Evolutionary conservation across 1,140 invertebrate genomes (phyloP).

Genomic region (Arion vulgaris): DNA sequence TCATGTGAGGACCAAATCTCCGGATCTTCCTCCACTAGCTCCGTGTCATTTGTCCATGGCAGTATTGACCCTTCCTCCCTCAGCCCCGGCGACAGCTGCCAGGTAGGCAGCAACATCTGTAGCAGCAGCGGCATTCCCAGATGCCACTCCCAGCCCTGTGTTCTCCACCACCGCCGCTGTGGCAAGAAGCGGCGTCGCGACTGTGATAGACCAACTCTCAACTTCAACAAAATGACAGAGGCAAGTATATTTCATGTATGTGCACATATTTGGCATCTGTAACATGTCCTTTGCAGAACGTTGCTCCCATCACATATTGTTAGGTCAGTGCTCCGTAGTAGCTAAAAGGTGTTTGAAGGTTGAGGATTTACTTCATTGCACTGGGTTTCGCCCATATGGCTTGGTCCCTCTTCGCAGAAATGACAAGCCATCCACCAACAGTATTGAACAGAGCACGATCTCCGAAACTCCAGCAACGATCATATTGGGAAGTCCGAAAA

Average conservation of each 20-base stretch:
- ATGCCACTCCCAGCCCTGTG: slow-evolving; percentile 68
- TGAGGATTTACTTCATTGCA: too few species aligned
- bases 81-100: slow-evolving; percentile 21
- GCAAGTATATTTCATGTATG: slow-evolving; percentile 43
- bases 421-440: too few species aligned
- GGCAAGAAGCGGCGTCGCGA: slow-evolving; percentile 64
- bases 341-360: too few species aligned
- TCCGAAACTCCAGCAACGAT: too few species aligned
- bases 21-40: slow-evolving; percentile 43
- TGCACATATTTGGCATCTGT: too few species aligned
- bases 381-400: too few species aligned
- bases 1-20: slow-evolving; percentile 68
- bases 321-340: too few species aligned
- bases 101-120: not conserved
- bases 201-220: slow-evolving; percentile 60
- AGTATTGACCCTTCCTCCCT: not conserved
- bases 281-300: too few species aligned
- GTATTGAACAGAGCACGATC: too few species aligned
- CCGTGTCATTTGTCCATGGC: slow-evolving; percentile 50
- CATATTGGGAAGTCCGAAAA: too few species aligned
- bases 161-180: slow-evolving; percentile 64
- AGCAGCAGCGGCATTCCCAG: slow-evolving; percentile 51
- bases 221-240: slow-evolving; percentile 70
- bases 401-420: too few species aligned
- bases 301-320: too few species aligned